These are phyloP conservation scores for Pygocentrus nattereri DNA, from an alignment of 2,797 vertebrate species.

Conservation along the genomic window DNA sequence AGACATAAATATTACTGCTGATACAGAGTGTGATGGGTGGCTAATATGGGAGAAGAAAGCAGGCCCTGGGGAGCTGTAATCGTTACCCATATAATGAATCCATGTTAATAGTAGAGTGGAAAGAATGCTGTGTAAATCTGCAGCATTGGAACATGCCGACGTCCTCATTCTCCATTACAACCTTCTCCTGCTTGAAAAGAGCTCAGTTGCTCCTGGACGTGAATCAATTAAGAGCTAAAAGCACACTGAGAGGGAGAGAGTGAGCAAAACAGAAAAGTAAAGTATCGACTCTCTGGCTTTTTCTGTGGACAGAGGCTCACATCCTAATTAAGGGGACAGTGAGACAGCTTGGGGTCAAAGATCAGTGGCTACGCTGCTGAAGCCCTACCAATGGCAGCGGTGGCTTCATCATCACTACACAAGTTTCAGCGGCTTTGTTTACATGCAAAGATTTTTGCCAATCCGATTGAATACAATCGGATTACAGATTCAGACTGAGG, in stretches of 20 bases:
- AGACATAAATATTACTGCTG: conserved; percentile 28
- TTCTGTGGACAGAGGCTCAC: conserved; percentile 56
- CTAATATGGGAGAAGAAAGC: conserved; percentile 33
- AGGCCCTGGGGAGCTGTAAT: conserved; percentile 50
- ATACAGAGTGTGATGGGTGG: conserved; percentile 18
- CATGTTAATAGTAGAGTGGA: conserved; percentile 42
- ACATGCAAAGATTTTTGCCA: too few relatives aligned
- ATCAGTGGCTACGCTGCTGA: not conserved
- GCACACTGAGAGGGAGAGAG: conserved; percentile 23
- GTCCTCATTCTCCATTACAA: conserved; percentile 20
- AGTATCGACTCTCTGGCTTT: conserved; percentile 28
- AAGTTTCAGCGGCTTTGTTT: too few relatives aligned
- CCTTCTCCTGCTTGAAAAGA: conserved; percentile 13
- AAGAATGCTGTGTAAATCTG: conserved; percentile 46
- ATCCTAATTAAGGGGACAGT: conserved; percentile 62
- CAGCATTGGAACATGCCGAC: conserved; percentile 40
- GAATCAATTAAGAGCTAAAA: conserved; percentile 48
- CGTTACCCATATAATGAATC: conserved; percentile 58
- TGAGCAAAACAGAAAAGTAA: conserved; percentile 32
- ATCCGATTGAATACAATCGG: too few relatives aligned
- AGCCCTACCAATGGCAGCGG: not conserved
- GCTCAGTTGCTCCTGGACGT: conserved; percentile 17
- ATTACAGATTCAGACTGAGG: too few relatives aligned
- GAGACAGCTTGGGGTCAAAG: conserved; percentile 51
- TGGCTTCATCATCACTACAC: not conserved